A percentile compares a stretch with the other conserved stretches of the same genome.
phyloP scores from a whole-genome alignment of 1,140 invertebrate genomes.

The Drosophila lini region DNA sequence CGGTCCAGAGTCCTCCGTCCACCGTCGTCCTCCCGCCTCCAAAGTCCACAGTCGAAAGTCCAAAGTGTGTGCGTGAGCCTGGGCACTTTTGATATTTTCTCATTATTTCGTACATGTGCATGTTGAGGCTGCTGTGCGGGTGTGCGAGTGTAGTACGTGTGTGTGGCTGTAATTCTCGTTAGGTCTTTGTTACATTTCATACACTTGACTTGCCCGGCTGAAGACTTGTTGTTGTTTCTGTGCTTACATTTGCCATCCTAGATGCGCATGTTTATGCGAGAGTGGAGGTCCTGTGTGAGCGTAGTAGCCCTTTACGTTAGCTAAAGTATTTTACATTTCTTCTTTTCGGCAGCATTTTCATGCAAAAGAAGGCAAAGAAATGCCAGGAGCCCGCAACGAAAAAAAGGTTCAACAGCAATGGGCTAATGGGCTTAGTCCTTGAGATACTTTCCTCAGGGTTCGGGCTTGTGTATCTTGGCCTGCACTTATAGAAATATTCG shows the following conservation, averaged over 20 bases:
- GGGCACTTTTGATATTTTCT: constrained; percentile 79
- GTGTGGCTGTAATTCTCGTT: constrained; percentile 70
- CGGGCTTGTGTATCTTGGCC: constrained; percentile 24
- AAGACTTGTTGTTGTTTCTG: constrained; percentile 64
- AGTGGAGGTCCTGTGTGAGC: constrained; percentile 27
- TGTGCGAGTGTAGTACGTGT: constrained; percentile 9
- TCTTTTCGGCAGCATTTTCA: constrained; percentile 55
- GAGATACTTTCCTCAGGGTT: constrained; percentile 29
- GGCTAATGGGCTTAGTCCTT: constrained; percentile 63
- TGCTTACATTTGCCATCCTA: constrained; percentile 56
- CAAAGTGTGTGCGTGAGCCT: constrained; percentile 55
- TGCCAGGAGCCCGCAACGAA: constrained; percentile 36
- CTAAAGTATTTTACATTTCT: constrained; percentile 62
- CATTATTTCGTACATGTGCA: constrained; percentile 68
- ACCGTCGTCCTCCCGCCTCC: not conserved
- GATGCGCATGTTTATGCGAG: constrained; percentile 14
- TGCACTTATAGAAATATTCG: constrained; percentile 15
- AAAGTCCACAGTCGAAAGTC: constrained; percentile 27
- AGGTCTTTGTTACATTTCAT: constrained; percentile 83
- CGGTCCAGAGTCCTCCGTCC: constrained; percentile 16
- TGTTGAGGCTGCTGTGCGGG: constrained; percentile 18
- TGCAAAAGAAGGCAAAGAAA: constrained; percentile 51
- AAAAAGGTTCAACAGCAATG: constrained; percentile 49
- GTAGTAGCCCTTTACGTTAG: constrained; percentile 55
- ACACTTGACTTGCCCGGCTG: constrained; percentile 76